Percentiles rank a stretch among this genome's conserved stretches.
Conservation (phyloP, 2,797 vertebrate species). For the Anabacerthia variegaticeps region DNA sequence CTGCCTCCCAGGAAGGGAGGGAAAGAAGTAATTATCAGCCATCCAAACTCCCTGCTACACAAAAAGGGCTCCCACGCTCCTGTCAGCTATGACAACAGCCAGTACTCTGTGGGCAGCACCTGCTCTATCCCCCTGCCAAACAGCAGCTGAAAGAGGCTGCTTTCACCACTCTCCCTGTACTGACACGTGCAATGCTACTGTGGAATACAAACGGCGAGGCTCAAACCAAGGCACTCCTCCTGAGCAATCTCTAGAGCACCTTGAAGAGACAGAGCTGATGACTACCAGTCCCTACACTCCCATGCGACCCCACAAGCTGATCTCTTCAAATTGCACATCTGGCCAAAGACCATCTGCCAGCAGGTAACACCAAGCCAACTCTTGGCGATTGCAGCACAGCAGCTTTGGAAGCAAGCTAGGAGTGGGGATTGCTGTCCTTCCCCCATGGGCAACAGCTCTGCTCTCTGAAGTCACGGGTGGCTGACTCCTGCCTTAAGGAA, state of each 20-base stretch:
- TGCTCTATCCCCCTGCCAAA: background rate
- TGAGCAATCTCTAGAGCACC: background rate
- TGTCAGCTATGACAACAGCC: slow-evolving; percentile 25
- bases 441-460: background rate
- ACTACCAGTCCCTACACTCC: background rate
- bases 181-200: background rate
- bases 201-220: background rate
- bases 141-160: background rate
- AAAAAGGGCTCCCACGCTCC: slow-evolving; percentile 37
- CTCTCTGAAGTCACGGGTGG: background rate
- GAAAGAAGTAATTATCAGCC: slow-evolving; percentile 45
- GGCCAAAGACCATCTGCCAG: background rate
- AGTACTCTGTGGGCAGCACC: background rate
- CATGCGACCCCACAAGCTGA: background rate
- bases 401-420: background rate
- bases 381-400: background rate
- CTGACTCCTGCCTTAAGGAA: background rate
- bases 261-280: background rate
- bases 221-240: background rate
- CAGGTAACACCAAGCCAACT: background rate
- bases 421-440: background rate
- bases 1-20: background rate
- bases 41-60: background rate
- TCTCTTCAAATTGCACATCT: background rate
- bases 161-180: background rate